phyloP scores from a whole-genome alignment of 2,113 vertebrate species.

The Lycaon pictus region DNA sequence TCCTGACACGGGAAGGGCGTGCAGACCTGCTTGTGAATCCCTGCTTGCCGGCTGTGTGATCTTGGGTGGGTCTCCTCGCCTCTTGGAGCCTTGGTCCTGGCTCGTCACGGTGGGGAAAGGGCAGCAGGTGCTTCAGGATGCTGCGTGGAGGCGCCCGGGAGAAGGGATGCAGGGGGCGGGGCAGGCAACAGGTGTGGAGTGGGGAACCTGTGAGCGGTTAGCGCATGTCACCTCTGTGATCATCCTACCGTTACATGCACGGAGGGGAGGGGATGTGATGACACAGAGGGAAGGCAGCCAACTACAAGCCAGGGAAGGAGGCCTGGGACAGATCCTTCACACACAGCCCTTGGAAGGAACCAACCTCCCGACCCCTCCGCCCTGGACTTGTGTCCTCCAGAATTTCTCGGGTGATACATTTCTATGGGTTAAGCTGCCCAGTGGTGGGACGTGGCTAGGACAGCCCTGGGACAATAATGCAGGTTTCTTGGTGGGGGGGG shows the following conservation, averaged over 20 bases:
- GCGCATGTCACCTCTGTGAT: not conserved
- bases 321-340: not conserved
- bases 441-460: fast-evolving
- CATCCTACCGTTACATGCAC: fast-evolving
- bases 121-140: not conserved
- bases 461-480: fast-evolving
- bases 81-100: not conserved
- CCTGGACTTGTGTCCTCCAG: not conserved
- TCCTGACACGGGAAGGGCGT: fast-evolving
- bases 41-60: not conserved
- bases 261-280: not conserved
- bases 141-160: fast-evolving
- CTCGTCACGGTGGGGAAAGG: not conserved
- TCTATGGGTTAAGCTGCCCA: fast-evolving
- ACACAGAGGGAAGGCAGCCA: not conserved
- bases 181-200: fast-evolving
- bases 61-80: not conserved
- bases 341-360: fast-evolving
- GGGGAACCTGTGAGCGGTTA: fast-evolving
- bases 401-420: fast-evolving
- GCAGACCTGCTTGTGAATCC: not conserved
- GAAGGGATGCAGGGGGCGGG: fast-evolving
- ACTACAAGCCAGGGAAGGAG: not conserved
- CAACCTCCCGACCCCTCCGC: fast-evolving
- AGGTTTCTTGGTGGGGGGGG: not conserved